phyloP scores from a whole-genome alignment of 2,888 invertebrate species.

The Cryptus viduatorius region DNA sequence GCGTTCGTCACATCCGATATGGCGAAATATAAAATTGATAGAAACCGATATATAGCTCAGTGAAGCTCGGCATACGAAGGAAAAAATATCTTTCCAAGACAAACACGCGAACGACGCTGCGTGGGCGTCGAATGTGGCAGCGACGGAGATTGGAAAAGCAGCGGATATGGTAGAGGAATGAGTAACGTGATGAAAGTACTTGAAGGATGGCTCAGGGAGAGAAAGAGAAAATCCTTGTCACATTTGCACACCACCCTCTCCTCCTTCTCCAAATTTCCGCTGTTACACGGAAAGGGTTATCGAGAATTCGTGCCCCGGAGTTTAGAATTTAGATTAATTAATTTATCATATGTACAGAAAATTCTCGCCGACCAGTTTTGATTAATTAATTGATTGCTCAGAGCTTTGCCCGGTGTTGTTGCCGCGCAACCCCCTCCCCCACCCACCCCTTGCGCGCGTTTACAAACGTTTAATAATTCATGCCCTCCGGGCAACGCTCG shows the following conservation, averaged over 20 bases:
- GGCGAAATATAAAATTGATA: constrained; percentile 49
- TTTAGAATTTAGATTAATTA: constrained; percentile 52
- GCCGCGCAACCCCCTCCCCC: background rate
- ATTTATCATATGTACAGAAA: constrained; percentile 13
- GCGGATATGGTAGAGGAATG: background rate
- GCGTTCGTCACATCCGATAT: constrained; percentile 37
- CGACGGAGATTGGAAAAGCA: constrained; percentile 7
- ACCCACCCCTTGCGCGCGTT: constrained; percentile 21
- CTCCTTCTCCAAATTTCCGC: background rate
- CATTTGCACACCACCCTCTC: background rate
- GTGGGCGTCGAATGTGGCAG: constrained; percentile 10
- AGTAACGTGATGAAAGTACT: constrained; percentile 27
- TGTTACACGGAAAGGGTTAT: background rate
- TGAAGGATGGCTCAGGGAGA: constrained; percentile 24
- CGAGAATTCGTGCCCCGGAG: constrained; percentile 34
- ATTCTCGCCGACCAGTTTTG: constrained; percentile 15
- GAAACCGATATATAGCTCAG: constrained; percentile 4
- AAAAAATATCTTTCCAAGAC: constrained; percentile 58
- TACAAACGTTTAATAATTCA: constrained; percentile 65
- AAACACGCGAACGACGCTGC: constrained; percentile 39
- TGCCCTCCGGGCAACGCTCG: constrained; percentile 34
- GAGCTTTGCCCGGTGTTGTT: constrained; percentile 21
- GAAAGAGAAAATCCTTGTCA: constrained; percentile 16
- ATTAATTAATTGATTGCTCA: constrained; percentile 52
- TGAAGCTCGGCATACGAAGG: background rate